phyloP scores from a whole-genome alignment of 2,888 invertebrate genomes.

The Bedellia somnulentella region DNA sequence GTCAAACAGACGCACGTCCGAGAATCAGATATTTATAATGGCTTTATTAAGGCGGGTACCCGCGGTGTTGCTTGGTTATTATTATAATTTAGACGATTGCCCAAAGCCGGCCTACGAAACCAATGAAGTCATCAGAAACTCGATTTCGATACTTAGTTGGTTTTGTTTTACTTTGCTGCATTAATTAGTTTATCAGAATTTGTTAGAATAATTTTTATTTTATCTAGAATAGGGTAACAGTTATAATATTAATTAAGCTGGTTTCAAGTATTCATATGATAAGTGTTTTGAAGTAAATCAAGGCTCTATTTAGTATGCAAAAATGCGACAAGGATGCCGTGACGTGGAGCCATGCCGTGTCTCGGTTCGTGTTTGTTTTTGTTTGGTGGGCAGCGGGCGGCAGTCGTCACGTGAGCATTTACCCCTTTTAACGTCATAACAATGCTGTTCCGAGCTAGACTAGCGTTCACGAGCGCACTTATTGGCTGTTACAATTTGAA shows the following conservation, averaged over 20 bases:
- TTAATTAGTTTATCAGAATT: too few species aligned
- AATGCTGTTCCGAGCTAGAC: too few species aligned
- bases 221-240: too few species aligned
- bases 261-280: too few species aligned
- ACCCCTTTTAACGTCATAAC: slow-evolving; percentile 22
- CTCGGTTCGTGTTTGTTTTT: slow-evolving; percentile 37
- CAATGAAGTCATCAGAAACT: slow-evolving; percentile 49
- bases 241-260: too few species aligned
- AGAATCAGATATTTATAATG: slow-evolving; percentile 56
- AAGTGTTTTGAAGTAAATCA: slow-evolving; percentile 35
- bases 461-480: too few species aligned
- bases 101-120: slow-evolving; percentile 35
- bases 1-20: slow-evolving; percentile 30
- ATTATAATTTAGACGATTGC: slow-evolving; percentile 59
- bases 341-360: slow-evolving; percentile 34
- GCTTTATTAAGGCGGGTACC: slow-evolving; percentile 51
- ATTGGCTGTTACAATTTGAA: too few species aligned
- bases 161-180: too few species aligned
- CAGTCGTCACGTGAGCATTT: slow-evolving; percentile 25
- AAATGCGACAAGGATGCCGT: slow-evolving; percentile 51
- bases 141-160: slow-evolving; percentile 11
- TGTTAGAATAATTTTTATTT: too few species aligned
- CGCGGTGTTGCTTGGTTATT: slow-evolving; percentile 55
- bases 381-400: slow-evolving; percentile 36
- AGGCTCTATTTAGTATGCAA: slow-evolving; percentile 45